phyloP scores from a whole-genome alignment of 2,888 invertebrate species.

The Malacosoma neustria region DNA sequence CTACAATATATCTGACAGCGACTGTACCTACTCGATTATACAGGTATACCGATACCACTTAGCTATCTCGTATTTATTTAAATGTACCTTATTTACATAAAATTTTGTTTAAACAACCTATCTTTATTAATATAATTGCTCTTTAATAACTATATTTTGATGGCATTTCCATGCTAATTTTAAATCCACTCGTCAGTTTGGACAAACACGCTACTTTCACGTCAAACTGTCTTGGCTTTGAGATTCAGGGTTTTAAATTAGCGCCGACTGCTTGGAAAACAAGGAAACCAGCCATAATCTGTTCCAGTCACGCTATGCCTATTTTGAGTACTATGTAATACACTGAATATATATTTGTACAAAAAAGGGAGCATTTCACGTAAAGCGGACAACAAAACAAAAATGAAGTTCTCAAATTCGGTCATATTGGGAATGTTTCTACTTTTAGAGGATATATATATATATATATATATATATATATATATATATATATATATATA shows the following conservation, averaged over 20 bases:
- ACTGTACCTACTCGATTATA: too few relatives aligned
- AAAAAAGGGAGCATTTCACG: background rate
- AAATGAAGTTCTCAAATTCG: background rate
- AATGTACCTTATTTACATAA: too few relatives aligned
- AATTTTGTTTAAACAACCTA: too few relatives aligned
- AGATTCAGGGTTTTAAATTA: constrained; percentile 60
- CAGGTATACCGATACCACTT: too few relatives aligned
- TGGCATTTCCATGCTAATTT: constrained; percentile 1
- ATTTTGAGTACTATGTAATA: constrained; percentile 9
- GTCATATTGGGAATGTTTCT: background rate
- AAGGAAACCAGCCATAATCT: constrained; percentile 37
- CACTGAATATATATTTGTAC: background rate
- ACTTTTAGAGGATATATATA: too few relatives aligned
- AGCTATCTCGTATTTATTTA: too few relatives aligned
- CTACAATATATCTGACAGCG: too few relatives aligned
- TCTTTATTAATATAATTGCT: too few relatives aligned
- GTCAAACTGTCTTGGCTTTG: constrained; percentile 54
- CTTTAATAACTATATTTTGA: background rate
- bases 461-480: too few relatives aligned
- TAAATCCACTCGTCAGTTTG: constrained; percentile 13
- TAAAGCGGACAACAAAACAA: background rate
- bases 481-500: too few relatives aligned
- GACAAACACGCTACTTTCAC: constrained; percentile 50
- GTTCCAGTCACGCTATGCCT: constrained; percentile 39
- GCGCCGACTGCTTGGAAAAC: constrained; percentile 43